Base-by-base conservation (phyloP, 2,113 vertebrate species). In the Panthera uncia region DNA sequence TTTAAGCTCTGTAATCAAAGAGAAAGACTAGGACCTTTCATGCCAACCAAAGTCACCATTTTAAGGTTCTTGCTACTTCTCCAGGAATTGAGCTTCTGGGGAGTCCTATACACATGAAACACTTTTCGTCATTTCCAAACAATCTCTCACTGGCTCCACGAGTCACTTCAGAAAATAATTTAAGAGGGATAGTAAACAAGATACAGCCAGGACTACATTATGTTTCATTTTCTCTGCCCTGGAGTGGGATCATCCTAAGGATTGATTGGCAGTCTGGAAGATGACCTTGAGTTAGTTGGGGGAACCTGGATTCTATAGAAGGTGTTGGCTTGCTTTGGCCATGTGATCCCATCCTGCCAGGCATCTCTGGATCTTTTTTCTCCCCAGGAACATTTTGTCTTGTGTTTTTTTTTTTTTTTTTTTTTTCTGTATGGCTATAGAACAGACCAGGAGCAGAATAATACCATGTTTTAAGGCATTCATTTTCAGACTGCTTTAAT, bases 401-500 rank as follows among this genome's bases (percentile, higher is more conserved):
- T 25, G 50, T 31, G 41, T 7, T 45, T 45, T 45, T 7, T 45
- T 45, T 41, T n/a, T 45, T 45, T 45, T 41, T 41, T 5, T 41
- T 45, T 94, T 87, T 76, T 69, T 95, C 88, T 92, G 18, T 89
- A 95, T 8, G 94, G 48, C 41, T 92, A 16, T 45, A 94, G 55
- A 91, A 84, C 16, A 96, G 23, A 76, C 15, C 69, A 95, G 9
- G 33, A 92, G 63, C 18, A 83, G 91, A 97, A 89, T 94, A 89
- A 86, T 68, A 71, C 4, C 91, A 95, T 7, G 33, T 95, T 97
- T 96, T 88, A 92, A 65, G n/a, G n/a, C 45, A 96, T 45, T 93
- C 25, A 29, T 89, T 95, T 95, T 96, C 89, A 87, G 21, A 82
- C 57, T 89, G 33, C 71, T 96, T 94, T 90, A 95, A 95, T 94